phyloP scores from a whole-genome alignment of 2,888 invertebrate species.

The Schrankia costaestrigalis region DNA sequence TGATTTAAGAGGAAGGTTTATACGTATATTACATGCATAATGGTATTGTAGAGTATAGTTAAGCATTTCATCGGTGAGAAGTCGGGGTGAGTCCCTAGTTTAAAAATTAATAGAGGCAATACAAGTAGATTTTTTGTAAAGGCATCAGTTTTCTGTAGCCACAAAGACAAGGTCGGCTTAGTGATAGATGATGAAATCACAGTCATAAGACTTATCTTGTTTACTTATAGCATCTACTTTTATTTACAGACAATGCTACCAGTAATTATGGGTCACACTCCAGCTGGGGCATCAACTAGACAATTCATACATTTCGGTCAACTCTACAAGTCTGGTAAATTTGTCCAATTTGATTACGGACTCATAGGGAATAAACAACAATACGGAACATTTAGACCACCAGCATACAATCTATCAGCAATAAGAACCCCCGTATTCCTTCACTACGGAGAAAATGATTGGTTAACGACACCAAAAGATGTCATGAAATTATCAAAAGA shows the following conservation, averaged over 20 bases:
- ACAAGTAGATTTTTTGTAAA: too few relatives aligned
- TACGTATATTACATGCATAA: too few relatives aligned
- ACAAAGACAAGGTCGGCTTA: too few relatives aligned
- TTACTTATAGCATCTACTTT: neutral
- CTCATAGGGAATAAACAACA: constrained; percentile 55
- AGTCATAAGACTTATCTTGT: too few relatives aligned
- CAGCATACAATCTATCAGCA: constrained; percentile 68
- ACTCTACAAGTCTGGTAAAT: constrained; percentile 64
- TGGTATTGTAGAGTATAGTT: too few relatives aligned
- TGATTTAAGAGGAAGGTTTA: too few relatives aligned
- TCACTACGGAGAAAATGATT: constrained; percentile 76
- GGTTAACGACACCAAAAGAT: constrained; percentile 69
- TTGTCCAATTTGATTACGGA: constrained; percentile 76
- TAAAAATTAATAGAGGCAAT: too few relatives aligned
- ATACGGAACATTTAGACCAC: constrained; percentile 74
- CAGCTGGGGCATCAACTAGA: constrained; percentile 72
- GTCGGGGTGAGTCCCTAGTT: too few relatives aligned
- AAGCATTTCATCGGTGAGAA: too few relatives aligned
- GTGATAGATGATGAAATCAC: too few relatives aligned
- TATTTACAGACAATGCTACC: constrained; percentile 71
- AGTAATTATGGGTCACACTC: constrained; percentile 71
- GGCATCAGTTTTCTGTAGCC: too few relatives aligned
- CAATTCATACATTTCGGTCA: constrained; percentile 78
- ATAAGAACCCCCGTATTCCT: constrained; percentile 72
- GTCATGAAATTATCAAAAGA: constrained; percentile 60